A percentile compares a stretch with the other conserved stretches of the same genome.
Evolutionary conservation across 2,888 invertebrate genomes (phyloP).

Genomic region (Melolontha melolontha): DNA sequence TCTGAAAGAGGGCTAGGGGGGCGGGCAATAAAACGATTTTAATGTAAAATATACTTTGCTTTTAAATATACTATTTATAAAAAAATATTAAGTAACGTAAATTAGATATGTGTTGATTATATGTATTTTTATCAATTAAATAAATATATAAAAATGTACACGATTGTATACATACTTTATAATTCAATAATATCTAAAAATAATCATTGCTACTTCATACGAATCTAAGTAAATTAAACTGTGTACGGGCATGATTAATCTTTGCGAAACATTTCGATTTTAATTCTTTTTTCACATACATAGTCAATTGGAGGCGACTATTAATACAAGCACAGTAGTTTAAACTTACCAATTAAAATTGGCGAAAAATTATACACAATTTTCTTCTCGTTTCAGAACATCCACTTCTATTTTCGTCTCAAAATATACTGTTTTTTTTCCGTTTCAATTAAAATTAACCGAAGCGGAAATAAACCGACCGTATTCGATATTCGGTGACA

Average conservation of each 20-base stretch:
- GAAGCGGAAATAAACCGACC: slow-evolving; percentile 9
- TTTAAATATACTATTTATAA: no score
- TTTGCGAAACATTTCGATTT: slow-evolving; percentile 3
- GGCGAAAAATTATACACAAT: slow-evolving; percentile 17
- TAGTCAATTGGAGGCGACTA: neutral
- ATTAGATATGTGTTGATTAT: neutral
- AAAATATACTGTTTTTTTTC: slow-evolving; percentile 7
- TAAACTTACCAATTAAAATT: slow-evolving; percentile 41
- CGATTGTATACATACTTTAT: neutral
- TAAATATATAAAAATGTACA: neutral
- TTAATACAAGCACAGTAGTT: neutral
- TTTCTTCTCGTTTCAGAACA: slow-evolving; percentile 16
- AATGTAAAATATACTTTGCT: no score
- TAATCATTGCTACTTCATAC: slow-evolving; percentile 23
- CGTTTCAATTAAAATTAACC: slow-evolving; percentile 1
- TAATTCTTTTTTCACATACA: slow-evolving; percentile 8
- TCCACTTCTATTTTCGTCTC: slow-evolving; percentile 30
- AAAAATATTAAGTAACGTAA: neutral
- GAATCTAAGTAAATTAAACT: slow-evolving; percentile 23
- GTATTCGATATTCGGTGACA: no score
- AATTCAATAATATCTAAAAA: slow-evolving; percentile 32
- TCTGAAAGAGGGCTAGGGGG: neutral
- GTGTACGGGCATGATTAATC: slow-evolving; percentile 1
- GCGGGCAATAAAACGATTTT: neutral
- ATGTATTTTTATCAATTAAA: neutral